Evolutionary conservation across 2,113 vertebrate genomes (phyloP).

Genomic region (Chiloscyllium plagiosum): DNA sequence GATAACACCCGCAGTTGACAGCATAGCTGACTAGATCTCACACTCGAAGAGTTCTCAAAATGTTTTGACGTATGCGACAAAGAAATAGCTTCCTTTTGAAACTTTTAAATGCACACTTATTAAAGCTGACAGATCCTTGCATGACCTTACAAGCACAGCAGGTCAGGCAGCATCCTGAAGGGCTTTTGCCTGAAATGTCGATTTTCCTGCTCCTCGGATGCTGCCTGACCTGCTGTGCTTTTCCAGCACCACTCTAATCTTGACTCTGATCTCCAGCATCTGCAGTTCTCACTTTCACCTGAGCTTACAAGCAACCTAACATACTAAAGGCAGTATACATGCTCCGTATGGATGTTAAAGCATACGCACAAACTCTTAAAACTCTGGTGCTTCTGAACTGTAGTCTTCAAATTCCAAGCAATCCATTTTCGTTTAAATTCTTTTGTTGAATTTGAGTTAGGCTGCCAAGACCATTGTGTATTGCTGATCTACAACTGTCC

Average conservation of each 20-base stretch:
- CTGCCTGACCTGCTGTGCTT: too few relatives aligned
- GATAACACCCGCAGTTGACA: too few relatives aligned
- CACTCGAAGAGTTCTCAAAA: not conserved
- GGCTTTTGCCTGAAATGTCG: too few relatives aligned
- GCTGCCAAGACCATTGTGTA: not conserved
- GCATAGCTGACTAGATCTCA: too few relatives aligned
- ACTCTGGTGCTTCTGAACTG: not conserved
- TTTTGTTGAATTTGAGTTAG: not conserved
- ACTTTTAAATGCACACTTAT: too few relatives aligned
- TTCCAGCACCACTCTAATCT: too few relatives aligned
- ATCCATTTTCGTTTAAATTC: not conserved
- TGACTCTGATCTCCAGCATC: too few relatives aligned
- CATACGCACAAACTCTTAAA: not conserved
- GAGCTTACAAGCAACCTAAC: not conserved
- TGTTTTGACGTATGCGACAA: too few relatives aligned
- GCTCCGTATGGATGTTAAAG: not conserved
- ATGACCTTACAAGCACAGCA: not conserved
- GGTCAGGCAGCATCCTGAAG: too few relatives aligned
- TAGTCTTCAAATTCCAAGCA: not conserved
- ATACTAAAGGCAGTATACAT: not conserved
- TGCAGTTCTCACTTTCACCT: too few relatives aligned
- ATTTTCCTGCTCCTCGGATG: too few relatives aligned
- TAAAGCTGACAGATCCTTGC: not conserved
- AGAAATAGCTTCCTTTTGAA: too few relatives aligned
- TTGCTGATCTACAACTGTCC: not conserved